Evolutionary conservation across 2,888 invertebrate species (phyloP), one percentile per base, ranked within the genome.

Genomic region (Smittia sp.): DNA sequence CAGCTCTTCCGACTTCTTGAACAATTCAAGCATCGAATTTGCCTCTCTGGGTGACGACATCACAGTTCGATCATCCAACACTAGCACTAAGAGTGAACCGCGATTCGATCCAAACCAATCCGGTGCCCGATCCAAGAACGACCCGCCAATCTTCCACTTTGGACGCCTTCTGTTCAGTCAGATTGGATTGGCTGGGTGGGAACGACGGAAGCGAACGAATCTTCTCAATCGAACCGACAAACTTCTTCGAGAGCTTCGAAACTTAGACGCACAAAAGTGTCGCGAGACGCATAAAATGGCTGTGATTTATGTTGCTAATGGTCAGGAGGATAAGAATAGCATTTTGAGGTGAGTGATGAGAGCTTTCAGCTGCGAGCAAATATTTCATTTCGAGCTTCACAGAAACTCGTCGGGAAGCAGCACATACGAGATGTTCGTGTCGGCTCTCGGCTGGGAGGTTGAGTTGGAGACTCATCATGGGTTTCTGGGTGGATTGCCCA

Each of bases 251-350:
- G 97, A 98, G 80, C 82, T 99, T 74, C 87, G 95, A 75, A 96
- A 99, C 83, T 85, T 99, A 58, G 99, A 99, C 80, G 88, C 90
- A 74, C 96, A 96, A 78, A 86, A 89, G 81, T 96, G 94, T 77
- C 86, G 96, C 11, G 96, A 96, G 81, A 94, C 95, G 0, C 96
- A 97, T 83, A 97, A 98, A 84, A 90, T 97, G 78, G 99, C 98
- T 18, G 95, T 99, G 66, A 95, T 99, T 78, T 99, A 97, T 83
- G 98, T 99, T 18, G 96, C 92, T n/a, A 91, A 91, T 65, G 98
- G 98, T 0, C 99, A 99, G 80, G 98, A 98, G 82, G 95, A 96
- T 77, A 96, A 98, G 78, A 92, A 91, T 80, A 94, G 96, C 54
- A 98, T 99, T 78, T 79, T 88, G 58, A 79, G 79, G n/a, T 76